Percentiles rank a stretch among this genome's conserved stretches.
phyloP scores from a whole-genome alignment of 2,113 vertebrate species.

The Heterocephalus glaber region DNA sequence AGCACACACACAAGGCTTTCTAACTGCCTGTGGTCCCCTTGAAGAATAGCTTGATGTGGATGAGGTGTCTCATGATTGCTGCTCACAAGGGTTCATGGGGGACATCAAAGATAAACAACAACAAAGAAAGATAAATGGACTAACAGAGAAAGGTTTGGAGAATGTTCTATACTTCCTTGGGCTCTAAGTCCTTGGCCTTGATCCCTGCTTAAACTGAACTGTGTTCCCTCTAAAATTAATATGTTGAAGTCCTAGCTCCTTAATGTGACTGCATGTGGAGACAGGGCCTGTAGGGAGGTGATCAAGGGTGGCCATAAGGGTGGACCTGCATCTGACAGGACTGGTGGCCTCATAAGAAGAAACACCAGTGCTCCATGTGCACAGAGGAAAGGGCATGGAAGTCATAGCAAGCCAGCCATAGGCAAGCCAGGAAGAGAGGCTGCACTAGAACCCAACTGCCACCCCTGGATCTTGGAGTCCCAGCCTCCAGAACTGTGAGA shows the following conservation, averaged over 20 bases:
- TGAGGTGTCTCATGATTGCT: not conserved
- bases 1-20: not conserved
- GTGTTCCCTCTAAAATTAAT: not conserved
- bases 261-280: not conserved
- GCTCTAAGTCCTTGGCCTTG: not conserved
- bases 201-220: not conserved
- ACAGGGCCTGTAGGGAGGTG: not conserved
- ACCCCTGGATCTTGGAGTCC: not conserved
- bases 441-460: not conserved
- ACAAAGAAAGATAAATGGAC: not conserved
- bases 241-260: not conserved
- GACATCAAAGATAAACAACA: not conserved
- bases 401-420: too few species aligned
- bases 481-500: not conserved
- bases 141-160: not conserved
- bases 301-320: not conserved
- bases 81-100: not conserved
- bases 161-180: constrained; percentile 2
- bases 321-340: not conserved
- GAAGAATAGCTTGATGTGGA: not conserved
- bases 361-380: not conserved
- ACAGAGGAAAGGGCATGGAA: not conserved
- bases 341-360: not conserved
- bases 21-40: not conserved
- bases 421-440: not conserved